Evolutionary conservation across 2,113 vertebrate genomes (phyloP).

Genomic region (Charadrius vociferus): DNA sequence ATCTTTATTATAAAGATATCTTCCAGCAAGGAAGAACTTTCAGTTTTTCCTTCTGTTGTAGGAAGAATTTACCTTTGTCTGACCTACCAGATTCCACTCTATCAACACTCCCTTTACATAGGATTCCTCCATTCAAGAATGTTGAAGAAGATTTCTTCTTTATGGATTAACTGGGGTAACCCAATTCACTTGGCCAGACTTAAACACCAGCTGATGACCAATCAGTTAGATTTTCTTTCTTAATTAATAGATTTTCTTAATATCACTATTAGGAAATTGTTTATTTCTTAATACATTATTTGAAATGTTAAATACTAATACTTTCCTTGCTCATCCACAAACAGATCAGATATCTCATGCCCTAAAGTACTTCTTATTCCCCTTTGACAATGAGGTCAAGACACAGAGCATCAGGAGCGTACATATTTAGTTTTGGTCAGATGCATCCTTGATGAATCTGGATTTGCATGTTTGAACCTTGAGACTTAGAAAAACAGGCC

Average conservation of each 20-base stretch:
- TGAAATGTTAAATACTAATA: not conserved
- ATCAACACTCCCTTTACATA: not conserved
- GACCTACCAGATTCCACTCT: not conserved
- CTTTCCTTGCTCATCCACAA: not conserved
- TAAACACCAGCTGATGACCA: not conserved
- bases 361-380: not conserved
- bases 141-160: not conserved
- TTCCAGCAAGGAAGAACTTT: not conserved
- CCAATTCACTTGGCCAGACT: not conserved
- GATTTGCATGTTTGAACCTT: not conserved
- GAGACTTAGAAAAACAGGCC: not conserved
- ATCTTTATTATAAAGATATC: not conserved
- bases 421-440: not conserved
- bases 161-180: not conserved
- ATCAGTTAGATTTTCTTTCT: not conserved
- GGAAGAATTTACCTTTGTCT: not conserved
- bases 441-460: not conserved
- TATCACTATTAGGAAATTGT: not conserved
- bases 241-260: not conserved
- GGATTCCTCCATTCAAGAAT: not conserved
- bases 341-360: not conserved
- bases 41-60: not conserved
- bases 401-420: not conserved
- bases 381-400: not conserved
- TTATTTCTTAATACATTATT: not conserved